phyloP scores from a whole-genome alignment of 2,797 vertebrate species.

The Notamacropus eugenii region DNA sequence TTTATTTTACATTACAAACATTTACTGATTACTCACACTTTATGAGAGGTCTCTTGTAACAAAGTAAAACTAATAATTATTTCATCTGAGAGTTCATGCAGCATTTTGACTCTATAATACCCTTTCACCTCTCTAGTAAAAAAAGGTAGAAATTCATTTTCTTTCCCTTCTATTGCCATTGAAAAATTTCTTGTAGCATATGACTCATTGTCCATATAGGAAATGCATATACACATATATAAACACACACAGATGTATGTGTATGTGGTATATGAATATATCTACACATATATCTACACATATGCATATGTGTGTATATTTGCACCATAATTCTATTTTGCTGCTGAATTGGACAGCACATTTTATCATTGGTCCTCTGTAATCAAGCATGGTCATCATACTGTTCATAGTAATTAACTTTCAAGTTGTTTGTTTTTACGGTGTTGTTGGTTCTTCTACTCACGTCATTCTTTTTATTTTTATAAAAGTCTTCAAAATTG shows the following conservation, averaged over 20 bases:
- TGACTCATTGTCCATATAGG: background rate
- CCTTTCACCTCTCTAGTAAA: background rate
- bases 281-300: background rate
- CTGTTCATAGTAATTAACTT: background rate
- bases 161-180: background rate
- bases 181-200: background rate
- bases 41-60: background rate
- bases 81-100: background rate
- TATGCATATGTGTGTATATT: background rate
- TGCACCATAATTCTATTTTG: background rate
- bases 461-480: background rate
- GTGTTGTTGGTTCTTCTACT: background rate
- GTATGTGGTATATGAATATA: too few relatives aligned
- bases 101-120: background rate
- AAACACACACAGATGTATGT: background rate
- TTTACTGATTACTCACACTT: background rate
- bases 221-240: background rate
- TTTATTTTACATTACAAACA: background rate
- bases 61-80: background rate
- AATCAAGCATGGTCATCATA: background rate
- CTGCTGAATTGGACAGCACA: background rate
- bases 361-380: background rate
- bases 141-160: background rate
- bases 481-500: background rate
- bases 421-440: background rate